A percentile compares a stretch with the other conserved stretches of the same genome.
Evolutionary conservation across 2,888 invertebrate genomes (phyloP).

Genomic region (Acleris laterana): DNA sequence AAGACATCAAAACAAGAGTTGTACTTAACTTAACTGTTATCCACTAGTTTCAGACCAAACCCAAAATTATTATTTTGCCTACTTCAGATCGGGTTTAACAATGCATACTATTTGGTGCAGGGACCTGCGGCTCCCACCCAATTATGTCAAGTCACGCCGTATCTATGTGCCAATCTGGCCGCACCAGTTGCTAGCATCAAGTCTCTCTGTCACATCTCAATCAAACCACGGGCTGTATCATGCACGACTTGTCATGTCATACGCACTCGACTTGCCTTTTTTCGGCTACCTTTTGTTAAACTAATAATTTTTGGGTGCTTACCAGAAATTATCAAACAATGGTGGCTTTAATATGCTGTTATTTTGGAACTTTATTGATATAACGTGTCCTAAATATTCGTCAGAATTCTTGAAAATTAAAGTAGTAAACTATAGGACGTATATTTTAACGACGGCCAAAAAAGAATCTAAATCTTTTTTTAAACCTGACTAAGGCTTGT

Average conservation of each 20-base stretch:
- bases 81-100: conserved; percentile 7
- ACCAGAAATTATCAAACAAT: too few relatives aligned
- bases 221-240: conserved; percentile 21
- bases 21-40: too few relatives aligned
- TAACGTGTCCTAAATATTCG: too few relatives aligned
- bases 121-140: conserved; percentile 20
- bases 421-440: too few relatives aligned
- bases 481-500: not conserved
- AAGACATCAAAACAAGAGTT: too few relatives aligned
- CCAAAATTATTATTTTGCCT: not conserved
- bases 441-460: too few relatives aligned
- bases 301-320: too few relatives aligned
- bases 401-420: too few relatives aligned
- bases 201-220: conserved; percentile 22
- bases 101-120: conserved; percentile 4
- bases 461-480: too few relatives aligned
- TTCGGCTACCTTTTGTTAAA: not conserved
- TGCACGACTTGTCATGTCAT: conserved; percentile 14
- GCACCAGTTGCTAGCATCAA: conserved; percentile 26
- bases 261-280: not conserved
- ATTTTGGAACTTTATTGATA: too few relatives aligned
- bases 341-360: too few relatives aligned
- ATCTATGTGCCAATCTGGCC: conserved; percentile 26
- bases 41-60: not conserved
- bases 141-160: conserved; percentile 21